Base-by-base conservation (phyloP, 2,888 invertebrate genomes). In the Nemapogon koenigi region DNA sequence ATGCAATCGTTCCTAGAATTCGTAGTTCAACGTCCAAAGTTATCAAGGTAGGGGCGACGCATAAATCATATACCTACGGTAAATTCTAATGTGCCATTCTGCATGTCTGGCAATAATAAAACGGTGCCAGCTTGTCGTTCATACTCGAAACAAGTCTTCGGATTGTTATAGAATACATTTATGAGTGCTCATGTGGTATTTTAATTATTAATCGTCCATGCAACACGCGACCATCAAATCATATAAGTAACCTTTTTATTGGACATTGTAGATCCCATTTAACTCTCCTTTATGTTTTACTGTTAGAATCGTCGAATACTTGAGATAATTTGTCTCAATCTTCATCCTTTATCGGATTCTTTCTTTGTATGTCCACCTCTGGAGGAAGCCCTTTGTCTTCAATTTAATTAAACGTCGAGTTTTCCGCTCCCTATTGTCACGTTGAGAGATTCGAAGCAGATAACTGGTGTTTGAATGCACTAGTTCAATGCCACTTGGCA, bases 201-300 rank as follows among this genome's bases (percentile, higher is more conserved):
- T 41, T 41, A 41, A 41, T 41, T 41, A 41, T 35, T 41, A 41
- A 41, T 41, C 26, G 27, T 22, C 30, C 36, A 35, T 41, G 38
- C 17, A 38, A 26, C 41, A 41, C 41, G 41, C 41, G 22, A 33
- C n/a, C 31, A 14, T 28, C 7, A 28, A 13, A 13, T n/a, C 28
- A 28, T 28, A 28, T 11, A n/a, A n/a, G n/a, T n/a, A n/a, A 28
- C 13, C n/a, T 4, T 13, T 28, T n/a, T 28, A 28, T 28, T 7
- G 28, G 7, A 6, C 6, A 28, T 11, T 11, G 6, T 22, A 22
- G 6, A 22, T 10, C 10, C 6, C 22, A 7, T 22, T 16, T n/a
- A 17, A 16, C 28, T 28, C 13, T 13, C 31, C 31, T 31, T 31
- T 31, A 17, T 31, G 31, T 31, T 2, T 10, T 28, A 28, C 28